Evolutionary conservation across 2,113 vertebrate species (phyloP).

Genomic region (Colius striatus): DNA sequence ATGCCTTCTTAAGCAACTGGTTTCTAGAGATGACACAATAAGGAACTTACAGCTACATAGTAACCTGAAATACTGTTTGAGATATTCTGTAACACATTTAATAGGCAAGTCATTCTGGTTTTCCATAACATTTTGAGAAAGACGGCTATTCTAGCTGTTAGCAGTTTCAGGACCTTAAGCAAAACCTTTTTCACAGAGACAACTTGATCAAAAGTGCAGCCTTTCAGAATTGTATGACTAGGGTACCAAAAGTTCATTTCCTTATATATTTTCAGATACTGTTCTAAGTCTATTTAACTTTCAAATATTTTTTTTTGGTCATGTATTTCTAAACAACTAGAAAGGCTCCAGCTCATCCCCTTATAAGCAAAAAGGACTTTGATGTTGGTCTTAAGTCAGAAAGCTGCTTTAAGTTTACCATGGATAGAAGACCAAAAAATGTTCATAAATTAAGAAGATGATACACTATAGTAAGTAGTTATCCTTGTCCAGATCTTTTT

Average conservation of each 20-base stretch:
- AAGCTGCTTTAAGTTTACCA: background rate
- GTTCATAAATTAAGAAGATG: background rate
- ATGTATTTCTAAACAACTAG: background rate
- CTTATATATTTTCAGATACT: background rate
- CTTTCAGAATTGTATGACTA: background rate
- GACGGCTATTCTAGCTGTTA: background rate
- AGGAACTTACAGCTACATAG: background rate
- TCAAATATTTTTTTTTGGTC: background rate
- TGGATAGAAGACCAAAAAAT: background rate
- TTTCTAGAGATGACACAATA: background rate
- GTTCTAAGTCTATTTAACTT: background rate
- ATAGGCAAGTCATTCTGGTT: background rate
- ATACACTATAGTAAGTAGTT: background rate
- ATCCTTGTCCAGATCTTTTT: constrained; percentile 27
- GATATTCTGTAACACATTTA: background rate
- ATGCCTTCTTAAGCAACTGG: background rate
- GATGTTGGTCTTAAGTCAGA: background rate
- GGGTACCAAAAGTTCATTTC: background rate
- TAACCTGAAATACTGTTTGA: background rate
- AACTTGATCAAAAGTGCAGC: background rate
- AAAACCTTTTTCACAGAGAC: background rate
- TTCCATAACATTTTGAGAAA: background rate
- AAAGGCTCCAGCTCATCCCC: background rate
- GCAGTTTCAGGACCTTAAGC: background rate
- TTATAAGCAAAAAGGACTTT: background rate